These are phyloP conservation scores for Clivina fossor DNA, from an alignment of 2,888 invertebrate species.

Conservation along the genomic window DNA sequence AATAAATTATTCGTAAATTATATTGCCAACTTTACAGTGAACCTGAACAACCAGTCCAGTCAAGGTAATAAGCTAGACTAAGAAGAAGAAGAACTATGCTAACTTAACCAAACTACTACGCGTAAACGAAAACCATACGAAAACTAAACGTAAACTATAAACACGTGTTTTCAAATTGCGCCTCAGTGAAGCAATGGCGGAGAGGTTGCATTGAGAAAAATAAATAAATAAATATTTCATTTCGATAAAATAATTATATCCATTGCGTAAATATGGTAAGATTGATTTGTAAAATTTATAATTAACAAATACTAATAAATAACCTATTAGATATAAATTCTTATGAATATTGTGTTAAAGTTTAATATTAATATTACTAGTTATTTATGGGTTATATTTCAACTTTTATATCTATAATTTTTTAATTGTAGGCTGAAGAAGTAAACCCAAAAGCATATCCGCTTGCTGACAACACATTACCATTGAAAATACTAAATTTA, in stretches of 20 bases:
- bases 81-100: too few relatives aligned
- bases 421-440: conserved; percentile 71
- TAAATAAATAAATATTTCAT: conserved; percentile 16
- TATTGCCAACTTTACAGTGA: conserved; percentile 19
- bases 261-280: too few relatives aligned
- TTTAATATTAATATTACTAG: not conserved
- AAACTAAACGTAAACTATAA: conserved; percentile 21
- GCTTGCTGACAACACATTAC: conserved; percentile 88
- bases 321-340: too few relatives aligned
- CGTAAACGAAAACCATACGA: not conserved
- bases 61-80: too few relatives aligned
- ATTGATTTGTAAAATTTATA: too few relatives aligned
- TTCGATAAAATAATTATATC: conserved; percentile 2
- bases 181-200: conserved; percentile 58
- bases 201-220: conserved; percentile 49
- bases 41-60: too few relatives aligned
- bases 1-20: conserved; percentile 14
- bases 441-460: conserved; percentile 97
- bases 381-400: not conserved
- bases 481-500: conserved; percentile 91
- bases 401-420: conserved; percentile 1
- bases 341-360: too few relatives aligned
- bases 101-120: too few relatives aligned
- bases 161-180: conserved; percentile 38
- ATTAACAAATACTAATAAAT: too few relatives aligned